Percentiles rank a stretch among this genome's conserved stretches.
phyloP scores from a whole-genome alignment of 2,888 invertebrate species.

The Hermaeophaga mercurialis region DNA sequence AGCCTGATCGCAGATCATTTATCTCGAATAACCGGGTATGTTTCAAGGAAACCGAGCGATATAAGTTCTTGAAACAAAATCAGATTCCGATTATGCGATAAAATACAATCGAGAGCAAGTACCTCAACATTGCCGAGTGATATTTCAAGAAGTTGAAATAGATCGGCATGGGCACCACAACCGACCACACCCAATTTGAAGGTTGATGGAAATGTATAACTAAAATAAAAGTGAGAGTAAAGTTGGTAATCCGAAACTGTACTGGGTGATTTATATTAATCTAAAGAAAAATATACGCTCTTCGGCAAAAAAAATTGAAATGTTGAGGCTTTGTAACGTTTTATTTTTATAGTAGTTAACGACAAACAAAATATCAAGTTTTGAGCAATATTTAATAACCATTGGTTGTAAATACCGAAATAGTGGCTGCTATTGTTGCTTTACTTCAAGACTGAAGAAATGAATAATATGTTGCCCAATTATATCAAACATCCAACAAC shows the following conservation, averaged over 20 bases:
- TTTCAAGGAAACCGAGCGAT: constrained; percentile 2
- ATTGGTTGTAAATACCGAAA: too few relatives aligned
- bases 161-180: background rate
- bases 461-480: too few relatives aligned
- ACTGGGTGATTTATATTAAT: background rate
- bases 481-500: too few relatives aligned
- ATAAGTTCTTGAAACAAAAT: constrained; percentile 7
- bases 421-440: too few relatives aligned
- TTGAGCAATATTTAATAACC: too few relatives aligned
- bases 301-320: too few relatives aligned
- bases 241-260: constrained; percentile 3
- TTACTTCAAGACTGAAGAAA: too few relatives aligned
- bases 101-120: constrained; percentile 11
- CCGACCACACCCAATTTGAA: constrained; percentile 20
- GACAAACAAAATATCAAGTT: too few relatives aligned
- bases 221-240: constrained; percentile 17
- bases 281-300: too few relatives aligned
- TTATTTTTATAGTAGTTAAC: too few relatives aligned
- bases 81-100: constrained; percentile 9
- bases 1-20: background rate
- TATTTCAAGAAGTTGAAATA: constrained; percentile 22
- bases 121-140: background rate
- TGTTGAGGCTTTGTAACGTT: too few relatives aligned
- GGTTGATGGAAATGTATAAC: constrained; percentile 18
- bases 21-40: background rate